Evolutionary conservation across 2,888 invertebrate genomes (phyloP).

Genomic region (Hemaris fuciformis): DNA sequence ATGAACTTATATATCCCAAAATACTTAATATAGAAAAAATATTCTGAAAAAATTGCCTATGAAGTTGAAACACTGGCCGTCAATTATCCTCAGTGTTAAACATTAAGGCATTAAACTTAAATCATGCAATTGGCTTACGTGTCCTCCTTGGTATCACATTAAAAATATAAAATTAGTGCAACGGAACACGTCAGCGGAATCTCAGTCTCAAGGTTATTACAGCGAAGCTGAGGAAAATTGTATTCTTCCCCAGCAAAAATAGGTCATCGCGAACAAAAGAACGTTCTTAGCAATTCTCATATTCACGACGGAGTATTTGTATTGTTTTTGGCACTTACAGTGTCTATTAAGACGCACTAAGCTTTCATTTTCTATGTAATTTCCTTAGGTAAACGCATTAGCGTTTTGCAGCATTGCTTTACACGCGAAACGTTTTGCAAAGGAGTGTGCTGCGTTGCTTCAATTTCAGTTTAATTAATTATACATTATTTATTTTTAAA

Average conservation of each 20-base stretch:
- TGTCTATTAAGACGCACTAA: neutral
- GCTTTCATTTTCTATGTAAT: neutral
- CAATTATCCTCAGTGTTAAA: too few species aligned
- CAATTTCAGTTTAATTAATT: neutral
- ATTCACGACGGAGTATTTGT: neutral
- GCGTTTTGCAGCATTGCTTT: neutral
- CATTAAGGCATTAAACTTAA: too few species aligned
- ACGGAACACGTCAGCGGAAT: too few species aligned
- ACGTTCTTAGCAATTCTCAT: neutral
- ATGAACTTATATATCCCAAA: too few species aligned
- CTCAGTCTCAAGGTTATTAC: neutral
- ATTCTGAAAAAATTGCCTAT: too few species aligned
- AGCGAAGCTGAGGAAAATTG: neutral
- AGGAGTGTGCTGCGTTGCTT: neutral
- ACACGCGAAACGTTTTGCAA: neutral
- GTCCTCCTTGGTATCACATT: too few species aligned
- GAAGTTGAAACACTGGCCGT: too few species aligned
- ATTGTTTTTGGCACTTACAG: neutral
- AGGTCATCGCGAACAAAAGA: neutral
- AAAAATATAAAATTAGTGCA: too few species aligned
- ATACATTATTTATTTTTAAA: neutral
- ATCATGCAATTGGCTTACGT: too few species aligned
- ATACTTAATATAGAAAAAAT: too few species aligned
- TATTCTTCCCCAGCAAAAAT: neutral
- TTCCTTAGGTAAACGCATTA: neutral